Evolutionary conservation across 2,113 vertebrate species (phyloP), one percentile per base, ranked within the genome.

Genomic region (Rhegmatorhina hoffmannsi): DNA sequence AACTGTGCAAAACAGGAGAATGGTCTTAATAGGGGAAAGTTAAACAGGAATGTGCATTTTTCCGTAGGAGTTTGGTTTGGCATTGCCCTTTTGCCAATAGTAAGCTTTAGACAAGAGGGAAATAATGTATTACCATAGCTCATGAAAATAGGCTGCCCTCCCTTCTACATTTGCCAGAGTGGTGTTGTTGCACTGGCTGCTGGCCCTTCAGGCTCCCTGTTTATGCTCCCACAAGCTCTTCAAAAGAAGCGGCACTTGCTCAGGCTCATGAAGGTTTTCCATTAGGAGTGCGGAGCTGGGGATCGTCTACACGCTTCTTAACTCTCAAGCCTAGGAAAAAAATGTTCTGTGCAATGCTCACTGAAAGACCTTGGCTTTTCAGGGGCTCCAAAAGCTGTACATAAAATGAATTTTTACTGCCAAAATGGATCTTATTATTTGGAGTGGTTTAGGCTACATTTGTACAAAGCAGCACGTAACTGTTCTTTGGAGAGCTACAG

Each of bases 401-500:
- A 77, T 50, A 64, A 93, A 97, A 95, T 83, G 46, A 78, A 62
- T 78, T 80, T 97, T 92, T 91, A 84, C 34, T 87, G 58, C 52
- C 86, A 87, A 97, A 96, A 86, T 84, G 34, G 60, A 84, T 92
- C 81, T 85, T 91, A 66, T 93, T 92, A 76, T 87, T 84, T 85
- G 49, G 69, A 94, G 77, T 90, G 87, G 25, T 93, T 89, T 89
- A 86, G 80, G 46, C 56, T 90, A 55, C 72, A 60, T 92, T 90
- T 93, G 58, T 89, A 85, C 52, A 92, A 85, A 67, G 34, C 76
- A 79, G 75, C 72, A 82, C 55, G 34, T 92, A 96, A 96, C 59
- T 83, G 64, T 91, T 93, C 90, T 95, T 96, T 76, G 66, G 49
- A 96, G 82, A 93, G 69, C 77, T 75, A 46, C 0, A 1, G 46